Evolutionary conservation across 2,113 vertebrate genomes (phyloP), one percentile per base, ranked within the genome.

Genomic region (Dolichallabes microphthalmus): DNA sequence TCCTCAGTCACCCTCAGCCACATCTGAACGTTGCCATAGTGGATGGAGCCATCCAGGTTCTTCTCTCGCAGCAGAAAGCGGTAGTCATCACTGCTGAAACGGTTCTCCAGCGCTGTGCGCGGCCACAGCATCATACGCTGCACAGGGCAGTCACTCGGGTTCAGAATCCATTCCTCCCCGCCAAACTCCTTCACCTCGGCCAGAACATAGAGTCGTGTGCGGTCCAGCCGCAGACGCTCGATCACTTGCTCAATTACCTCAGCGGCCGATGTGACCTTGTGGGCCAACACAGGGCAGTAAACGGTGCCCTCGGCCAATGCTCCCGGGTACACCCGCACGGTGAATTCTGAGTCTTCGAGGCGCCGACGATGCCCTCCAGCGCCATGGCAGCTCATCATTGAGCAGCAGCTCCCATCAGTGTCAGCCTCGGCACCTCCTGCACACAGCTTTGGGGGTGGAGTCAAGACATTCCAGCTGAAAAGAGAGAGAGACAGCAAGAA

Each of bases 121-220:
- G 98, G 98, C 98, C 97, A 98, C 86, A 99, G 87, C 97, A 99
- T 96, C 97, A 99, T 98, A 84, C 97, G 95, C 86, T 98, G 98
- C 80, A 97, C 97, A 0, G 98, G 98, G 91, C 96, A 98, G 93
- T 99, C 98, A 0, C 96, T 94, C 0, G 98, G 97, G 91, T 98
- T 99, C 88, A 99, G 96, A 90, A 99, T 97, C 98, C 98, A 99
- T 91, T 99, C 98, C 92, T 99, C 98, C 82, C 98, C 98, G 4
- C 98, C 98, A 17, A 98, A 99, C 92, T 98, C 98, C 88, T 98
- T 98, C 87, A 99, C 98, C 86, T 99, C 97, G 0, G 98, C 98
- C 80, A 99, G 79, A 83, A 99, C 97, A 0, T 98, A 98, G 81
- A 96, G 97, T 90, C 97, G 97, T 84, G 96, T 95, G 77, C 96